Evolutionary conservation across 23 tunicate genomes (phyloP), one percentile per base, ranked within the genome.

Genomic region (Trididemnum nubilum): DNA sequence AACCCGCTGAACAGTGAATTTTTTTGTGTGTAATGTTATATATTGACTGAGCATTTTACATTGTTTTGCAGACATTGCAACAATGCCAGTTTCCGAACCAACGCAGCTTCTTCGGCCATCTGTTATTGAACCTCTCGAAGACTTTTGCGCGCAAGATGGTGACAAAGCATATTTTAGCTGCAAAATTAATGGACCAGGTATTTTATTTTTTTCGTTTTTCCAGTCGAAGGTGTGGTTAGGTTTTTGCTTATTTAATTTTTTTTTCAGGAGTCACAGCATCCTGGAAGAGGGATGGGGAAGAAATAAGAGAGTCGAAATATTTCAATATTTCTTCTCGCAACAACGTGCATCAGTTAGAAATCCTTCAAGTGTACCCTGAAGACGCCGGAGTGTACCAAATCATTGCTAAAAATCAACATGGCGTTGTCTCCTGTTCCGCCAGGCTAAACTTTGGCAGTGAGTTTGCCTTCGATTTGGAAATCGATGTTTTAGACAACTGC

Each of bases 401-500:
- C 33, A 80, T 60, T 0, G 98, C 81, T 22, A 67, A 78, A 34
- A 93, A 87, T 61, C 51, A 75, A 2, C 79, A 81, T 32, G 94
- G 94, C 30, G 86, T 84, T 73, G 89, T 85, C 0, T 79, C 89
- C 33, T 82, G 90, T 58, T 29, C 60, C 1, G 98, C 98, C 28
- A 84, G 77, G 26, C 85, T 93, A 34, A 87, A 65, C 22, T 85
- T 87, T 40, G 98, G 89, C 84, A 93, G 98, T 93, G 87, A 93
- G 98, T 87, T 84, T 0, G 21, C 30, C 24, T 30, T 61, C 26
- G 5, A 26, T 44, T 7, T 44, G 54, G 54, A 44, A 9, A 44
- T 44, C 15, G 54, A 9, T 44, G 54, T 44, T 15, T 7, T 44
- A 15, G 15, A 44, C 15, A n/a, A n/a, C n/a, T n/a, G n/a, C n/a